Conservation (phyloP, 2,113 vertebrate species). For the Xenus cinereus region DNA sequence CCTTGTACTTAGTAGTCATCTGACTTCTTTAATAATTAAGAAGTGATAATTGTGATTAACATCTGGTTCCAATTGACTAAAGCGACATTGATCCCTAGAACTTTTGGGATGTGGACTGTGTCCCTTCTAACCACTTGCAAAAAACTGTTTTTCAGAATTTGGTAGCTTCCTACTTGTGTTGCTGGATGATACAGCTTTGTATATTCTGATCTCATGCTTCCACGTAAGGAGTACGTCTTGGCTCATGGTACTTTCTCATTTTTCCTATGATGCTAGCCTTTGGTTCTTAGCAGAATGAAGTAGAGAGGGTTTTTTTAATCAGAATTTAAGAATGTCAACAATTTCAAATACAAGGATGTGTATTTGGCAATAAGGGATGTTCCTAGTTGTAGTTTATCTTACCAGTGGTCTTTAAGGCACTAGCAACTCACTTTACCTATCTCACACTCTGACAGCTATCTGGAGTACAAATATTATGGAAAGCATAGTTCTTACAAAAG, state of each 20-base stretch:
- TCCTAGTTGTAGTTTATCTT: not conserved
- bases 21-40: not conserved
- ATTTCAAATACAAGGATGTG: not conserved
- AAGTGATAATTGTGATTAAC: not conserved
- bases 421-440: not conserved
- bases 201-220: not conserved
- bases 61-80: not conserved
- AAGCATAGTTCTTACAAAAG: not conserved
- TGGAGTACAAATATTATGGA: not conserved
- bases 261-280: not conserved
- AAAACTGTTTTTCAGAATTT: not conserved
- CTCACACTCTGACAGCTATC: not conserved
- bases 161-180: not conserved
- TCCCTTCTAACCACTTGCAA: not conserved
- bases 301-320: not conserved
- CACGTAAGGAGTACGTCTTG: not conserved
- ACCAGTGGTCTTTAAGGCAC: not conserved
- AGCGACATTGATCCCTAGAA: not conserved
- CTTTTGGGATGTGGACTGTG: not conserved
- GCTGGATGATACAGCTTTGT: not conserved
- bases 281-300: not conserved
- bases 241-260: not conserved
- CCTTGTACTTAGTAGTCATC: not conserved
- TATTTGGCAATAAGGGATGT: not conserved
- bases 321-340: not conserved